Evolutionary conservation across 2,113 vertebrate genomes (phyloP), one percentile per base, ranked within the genome.

Genomic region (Myrmecophaga tridactyla): DNA sequence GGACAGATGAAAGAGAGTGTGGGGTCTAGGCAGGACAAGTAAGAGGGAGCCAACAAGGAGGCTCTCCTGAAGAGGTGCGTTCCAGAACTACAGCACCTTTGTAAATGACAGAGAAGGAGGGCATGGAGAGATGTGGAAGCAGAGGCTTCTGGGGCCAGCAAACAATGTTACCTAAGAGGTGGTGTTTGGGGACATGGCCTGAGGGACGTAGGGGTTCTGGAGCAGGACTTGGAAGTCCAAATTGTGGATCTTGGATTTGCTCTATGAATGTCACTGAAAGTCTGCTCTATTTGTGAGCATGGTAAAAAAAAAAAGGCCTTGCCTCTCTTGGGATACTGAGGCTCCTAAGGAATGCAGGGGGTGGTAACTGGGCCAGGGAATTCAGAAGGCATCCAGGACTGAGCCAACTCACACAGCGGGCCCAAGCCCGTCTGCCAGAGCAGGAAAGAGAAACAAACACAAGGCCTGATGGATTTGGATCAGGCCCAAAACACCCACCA

Each of bases 371-470:
- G 77, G 95, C 96, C 90, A 90, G 92, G 76, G 67, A 96, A 97
- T 67, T 84, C 90, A 77, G 92, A 60, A 96, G 94, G 76, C 80
- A 63, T 0, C 1, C 17, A 90, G 43, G 72, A 23, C 90, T 73
- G 88, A 89, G 96, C 92, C 94, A 95, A 18, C 34, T 72, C 94
- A 94, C 94, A 11, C 88, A 95, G 92, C 36, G 2, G 80, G 81
- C 80, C 87, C 1, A 1, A 70, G 85, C 90, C 92, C 20, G 9
- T 36, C 93, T 94, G 95, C 95, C 95, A 94, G 86, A 86, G 77
- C 90, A 67, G 69, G 87, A 92, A 89, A 92, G 84, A 89, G 94
- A 93, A 96, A 77, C 76, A 95, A 94, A 95, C 76, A 84, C 41
- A 78, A 83, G 75, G 82, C 73, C 4, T 14, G 39, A 34, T 0